Evolutionary conservation across 2,888 invertebrate species (phyloP).

Genomic region (Argynnis bischoffii): DNA sequence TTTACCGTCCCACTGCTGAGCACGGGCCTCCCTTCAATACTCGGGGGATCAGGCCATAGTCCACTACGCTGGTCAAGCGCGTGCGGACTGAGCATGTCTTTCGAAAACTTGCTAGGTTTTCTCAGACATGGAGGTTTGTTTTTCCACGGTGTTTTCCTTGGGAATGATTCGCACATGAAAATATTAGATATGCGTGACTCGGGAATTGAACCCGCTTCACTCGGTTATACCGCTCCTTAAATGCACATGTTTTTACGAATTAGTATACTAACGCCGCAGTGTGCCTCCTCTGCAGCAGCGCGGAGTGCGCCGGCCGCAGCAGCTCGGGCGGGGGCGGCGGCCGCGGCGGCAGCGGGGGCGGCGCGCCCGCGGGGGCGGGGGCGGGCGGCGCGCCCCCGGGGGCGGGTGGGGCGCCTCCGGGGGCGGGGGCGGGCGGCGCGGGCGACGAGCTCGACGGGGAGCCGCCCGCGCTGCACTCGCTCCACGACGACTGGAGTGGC

Average conservation of each 20-base stretch:
- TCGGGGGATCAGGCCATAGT: too few species aligned
- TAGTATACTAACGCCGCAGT: slow-evolving; percentile 42
- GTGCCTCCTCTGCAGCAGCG: slow-evolving; percentile 71
- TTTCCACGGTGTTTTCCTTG: too few species aligned
- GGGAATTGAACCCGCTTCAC: too few species aligned
- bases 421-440: slow-evolving; percentile 39
- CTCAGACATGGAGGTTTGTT: neutral
- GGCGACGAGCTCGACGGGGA: slow-evolving; percentile 36
- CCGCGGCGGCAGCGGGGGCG: slow-evolving; percentile 68
- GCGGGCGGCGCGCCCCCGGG: slow-evolving; percentile 31
- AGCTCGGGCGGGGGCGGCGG: slow-evolving; percentile 73
- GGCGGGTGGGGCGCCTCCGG: slow-evolving; percentile 24
- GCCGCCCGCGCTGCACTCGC: slow-evolving; percentile 35
- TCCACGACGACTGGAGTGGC: slow-evolving; percentile 34
- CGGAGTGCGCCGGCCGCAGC: slow-evolving; percentile 76
- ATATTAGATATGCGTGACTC: too few species aligned
- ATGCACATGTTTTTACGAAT: neutral
- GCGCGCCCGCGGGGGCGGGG: slow-evolving; percentile 45
- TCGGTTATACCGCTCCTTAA: neutral
- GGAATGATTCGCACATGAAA: too few species aligned
- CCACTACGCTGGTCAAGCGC: too few species aligned
- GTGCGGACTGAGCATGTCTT: too few species aligned
- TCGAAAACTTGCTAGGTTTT: neutral
- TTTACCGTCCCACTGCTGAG: too few species aligned
- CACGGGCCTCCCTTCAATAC: too few species aligned